Conservation (phyloP, 2,888 invertebrate species). For the Acleris holmiana region DNA sequence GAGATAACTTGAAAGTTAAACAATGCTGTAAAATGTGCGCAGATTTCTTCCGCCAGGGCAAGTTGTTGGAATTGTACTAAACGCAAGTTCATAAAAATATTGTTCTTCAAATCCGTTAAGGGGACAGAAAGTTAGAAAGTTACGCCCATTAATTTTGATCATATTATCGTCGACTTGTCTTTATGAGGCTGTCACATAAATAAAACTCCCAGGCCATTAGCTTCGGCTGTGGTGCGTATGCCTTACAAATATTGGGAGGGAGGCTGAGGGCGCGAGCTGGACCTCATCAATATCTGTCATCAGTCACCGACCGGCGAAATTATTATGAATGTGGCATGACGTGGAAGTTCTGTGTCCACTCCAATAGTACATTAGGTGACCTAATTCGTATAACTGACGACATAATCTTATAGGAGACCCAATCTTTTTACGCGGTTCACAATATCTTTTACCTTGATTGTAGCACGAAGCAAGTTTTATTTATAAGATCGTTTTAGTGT, state of each 20-base stretch:
- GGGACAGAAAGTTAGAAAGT: slow-evolving; percentile 54
- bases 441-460: neutral
- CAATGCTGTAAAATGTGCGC: slow-evolving; percentile 16
- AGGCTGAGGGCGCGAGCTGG: slow-evolving; percentile 58
- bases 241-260: slow-evolving; percentile 63
- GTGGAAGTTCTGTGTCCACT: slow-evolving; percentile 58
- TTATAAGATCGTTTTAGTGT: slow-evolving; percentile 31
- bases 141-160: slow-evolving; percentile 65
- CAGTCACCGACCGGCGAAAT: slow-evolving; percentile 73
- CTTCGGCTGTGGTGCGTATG: slow-evolving; percentile 49
- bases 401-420: neutral
- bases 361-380: slow-evolving; percentile 70
- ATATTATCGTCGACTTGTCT: slow-evolving; percentile 64
- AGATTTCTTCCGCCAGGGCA: neutral
- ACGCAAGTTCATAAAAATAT: slow-evolving; percentile 22
- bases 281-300: slow-evolving; percentile 80
- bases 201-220: slow-evolving; percentile 71
- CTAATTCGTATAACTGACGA: slow-evolving; percentile 52
- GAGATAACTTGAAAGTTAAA: slow-evolving; percentile 36
- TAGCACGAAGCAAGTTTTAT: neutral
- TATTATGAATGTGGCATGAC: slow-evolving; percentile 69
- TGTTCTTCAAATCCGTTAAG: slow-evolving; percentile 42
- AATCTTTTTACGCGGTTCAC: neutral
- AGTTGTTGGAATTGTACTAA: slow-evolving; percentile 11
- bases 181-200: slow-evolving; percentile 73